Evolutionary conservation across 2,888 invertebrate species (phyloP), one percentile per base, ranked within the genome.

Genomic region (Pelosia muscerda): DNA sequence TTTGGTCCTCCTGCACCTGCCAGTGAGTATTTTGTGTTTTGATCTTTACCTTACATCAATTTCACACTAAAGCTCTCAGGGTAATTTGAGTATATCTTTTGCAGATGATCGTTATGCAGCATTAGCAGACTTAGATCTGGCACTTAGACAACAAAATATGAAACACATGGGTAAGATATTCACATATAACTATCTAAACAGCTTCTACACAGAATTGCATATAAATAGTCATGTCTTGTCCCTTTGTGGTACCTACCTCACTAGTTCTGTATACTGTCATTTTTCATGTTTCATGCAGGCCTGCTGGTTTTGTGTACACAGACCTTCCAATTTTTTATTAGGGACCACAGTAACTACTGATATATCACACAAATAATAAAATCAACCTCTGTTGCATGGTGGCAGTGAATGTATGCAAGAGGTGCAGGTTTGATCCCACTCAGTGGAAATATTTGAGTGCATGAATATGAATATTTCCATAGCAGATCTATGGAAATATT

Each of bases 61-160:
- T 56, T 34, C 11, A 11, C 11, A 34, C 34, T 34, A 11, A 34
- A 34, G n/a, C n/a, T n/a, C n/a, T n/a, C 15, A 53, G 31, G 25
- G n/a, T 63, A 53, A 42, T 42, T 63, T 38, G 11, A 53, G 54
- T 53, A 66, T 28, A 61, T 55, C 64, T 82, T 66, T 87, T 88
- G 88, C 96, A 86, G 98, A 97, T 95, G 99, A 99, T 94, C 97
- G 98, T 80, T 99, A 99, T 94, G 99, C 99, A 77, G 99, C 99
- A 63, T 96, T 99, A 71, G 98, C 99, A 92, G 99, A 99, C 94
- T 96, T 99, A 84, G 99, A 99, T 89, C 95, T 96, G 87, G 97
- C 96, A 83, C 90, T 97, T 82, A 96, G 97, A 83, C 95, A 95
- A 75, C 96, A 96, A 83, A 95, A 95, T 73, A 88, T 91, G 87